Conservation (phyloP, 2,888 invertebrate genomes). For the Choreutis nemorana region DNA sequence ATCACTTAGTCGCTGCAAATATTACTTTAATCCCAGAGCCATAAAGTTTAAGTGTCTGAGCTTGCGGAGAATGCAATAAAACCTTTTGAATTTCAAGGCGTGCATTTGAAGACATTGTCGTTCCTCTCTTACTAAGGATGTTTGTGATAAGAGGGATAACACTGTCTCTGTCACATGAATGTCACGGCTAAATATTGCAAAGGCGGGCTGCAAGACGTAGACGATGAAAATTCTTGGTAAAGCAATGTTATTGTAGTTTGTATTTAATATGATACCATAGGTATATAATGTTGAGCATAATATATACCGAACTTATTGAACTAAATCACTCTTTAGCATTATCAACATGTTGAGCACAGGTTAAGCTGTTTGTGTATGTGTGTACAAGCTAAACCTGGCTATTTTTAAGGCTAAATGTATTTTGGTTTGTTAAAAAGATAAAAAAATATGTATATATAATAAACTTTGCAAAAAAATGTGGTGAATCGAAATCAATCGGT, state of each 20-base stretch:
- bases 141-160: constrained; percentile 24
- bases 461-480: too few relatives aligned
- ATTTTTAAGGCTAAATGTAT: too few relatives aligned
- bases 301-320: too few relatives aligned
- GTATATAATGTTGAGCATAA: too few relatives aligned
- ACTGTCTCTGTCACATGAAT: constrained; percentile 48
- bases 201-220: constrained; percentile 47
- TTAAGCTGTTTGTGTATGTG: too few relatives aligned
- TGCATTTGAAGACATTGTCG: constrained; percentile 37
- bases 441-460: too few relatives aligned
- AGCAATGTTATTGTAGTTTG: constrained; percentile 59
- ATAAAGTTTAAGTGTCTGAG: constrained; percentile 65
- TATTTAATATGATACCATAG: constrained; percentile 48
- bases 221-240: constrained; percentile 61
- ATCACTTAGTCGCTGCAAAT: constrained; percentile 64
- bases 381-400: too few relatives aligned
- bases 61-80: constrained; percentile 64
- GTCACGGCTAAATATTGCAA: constrained; percentile 51
- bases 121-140: constrained; percentile 57
- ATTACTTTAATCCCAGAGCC: constrained; percentile 64
- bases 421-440: too few relatives aligned
- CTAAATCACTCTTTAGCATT: too few relatives aligned
- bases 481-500: too few relatives aligned
- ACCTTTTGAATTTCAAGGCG: constrained; percentile 56
- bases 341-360: too few relatives aligned